These are phyloP conservation scores for Micronycteris hirsuta DNA, from an alignment of 2,113 vertebrate species.

Conservation along the genomic window DNA sequence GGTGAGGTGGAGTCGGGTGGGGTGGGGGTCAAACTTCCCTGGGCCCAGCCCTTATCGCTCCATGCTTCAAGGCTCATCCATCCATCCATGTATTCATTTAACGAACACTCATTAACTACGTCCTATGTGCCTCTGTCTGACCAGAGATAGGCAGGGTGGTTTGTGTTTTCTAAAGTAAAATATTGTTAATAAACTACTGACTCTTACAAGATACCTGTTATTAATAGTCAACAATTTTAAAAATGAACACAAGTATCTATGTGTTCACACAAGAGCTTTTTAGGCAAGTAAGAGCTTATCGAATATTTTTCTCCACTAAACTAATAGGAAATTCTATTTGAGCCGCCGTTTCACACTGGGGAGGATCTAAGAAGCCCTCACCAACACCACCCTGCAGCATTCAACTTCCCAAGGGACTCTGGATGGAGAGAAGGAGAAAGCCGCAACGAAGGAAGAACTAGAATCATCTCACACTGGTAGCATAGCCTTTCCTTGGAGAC, in stretches of 20 bases:
- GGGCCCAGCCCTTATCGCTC: not conserved
- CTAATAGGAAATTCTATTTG: slow-evolving; percentile 60
- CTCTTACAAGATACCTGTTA: not conserved
- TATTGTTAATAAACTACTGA: not conserved
- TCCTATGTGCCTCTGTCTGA: not conserved
- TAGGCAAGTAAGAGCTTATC: not conserved
- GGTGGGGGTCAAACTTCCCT: not conserved
- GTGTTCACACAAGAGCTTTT: not conserved
- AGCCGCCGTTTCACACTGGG: not conserved
- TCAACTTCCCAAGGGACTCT: not conserved
- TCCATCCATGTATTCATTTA: not conserved
- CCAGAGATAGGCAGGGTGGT: not conserved
- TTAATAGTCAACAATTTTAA: not conserved
- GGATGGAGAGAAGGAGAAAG: not conserved
- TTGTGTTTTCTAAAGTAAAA: slow-evolving; percentile 6
- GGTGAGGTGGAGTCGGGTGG: not conserved
- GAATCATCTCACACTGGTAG: not conserved
- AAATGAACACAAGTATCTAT: not conserved
- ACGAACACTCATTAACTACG: not conserved
- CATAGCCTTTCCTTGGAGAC: not conserved
- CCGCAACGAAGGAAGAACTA: not conserved
- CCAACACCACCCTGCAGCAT: not conserved
- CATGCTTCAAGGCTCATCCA: not conserved
- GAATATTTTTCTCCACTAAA: not conserved
- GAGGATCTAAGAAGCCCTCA: not conserved